A percentile compares a stretch with the other conserved stretches of the same genome.
These are phyloP conservation scores for Sinosuthora webbiana DNA, from an alignment of 2,113 vertebrate genomes.

Conservation along the genomic window DNA sequence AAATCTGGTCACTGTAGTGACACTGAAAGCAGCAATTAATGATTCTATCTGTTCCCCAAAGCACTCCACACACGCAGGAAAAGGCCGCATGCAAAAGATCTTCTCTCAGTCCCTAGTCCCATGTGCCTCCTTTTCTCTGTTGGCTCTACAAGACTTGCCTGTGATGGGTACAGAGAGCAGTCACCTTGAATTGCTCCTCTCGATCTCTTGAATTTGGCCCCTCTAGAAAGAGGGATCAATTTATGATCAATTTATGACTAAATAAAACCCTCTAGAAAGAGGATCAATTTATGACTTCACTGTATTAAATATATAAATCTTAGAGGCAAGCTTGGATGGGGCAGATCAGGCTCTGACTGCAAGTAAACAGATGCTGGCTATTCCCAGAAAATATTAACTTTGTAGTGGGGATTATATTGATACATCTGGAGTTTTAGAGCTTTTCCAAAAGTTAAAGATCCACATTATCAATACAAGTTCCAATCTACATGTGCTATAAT, in stretches of 20 bases:
- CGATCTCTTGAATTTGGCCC: neutral
- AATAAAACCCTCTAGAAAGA: neutral
- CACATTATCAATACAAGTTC: neutral
- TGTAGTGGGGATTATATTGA: neutral
- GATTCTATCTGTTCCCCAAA: neutral
- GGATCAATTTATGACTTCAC: neutral
- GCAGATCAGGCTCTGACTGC: neutral
- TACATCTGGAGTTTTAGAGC: neutral
- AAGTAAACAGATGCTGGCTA: neutral
- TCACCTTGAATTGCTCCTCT: neutral
- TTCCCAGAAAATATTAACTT: neutral
- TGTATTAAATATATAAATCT: neutral
- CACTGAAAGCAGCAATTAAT: neutral
- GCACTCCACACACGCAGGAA: neutral
- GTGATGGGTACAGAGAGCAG: neutral
- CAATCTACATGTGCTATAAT: neutral
- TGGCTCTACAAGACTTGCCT: rapidly evolving
- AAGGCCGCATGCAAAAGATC: neutral
- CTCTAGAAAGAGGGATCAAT: neutral
- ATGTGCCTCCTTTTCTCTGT: neutral
- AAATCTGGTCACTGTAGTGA: neutral
- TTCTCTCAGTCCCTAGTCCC: neutral
- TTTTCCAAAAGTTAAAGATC: neutral
- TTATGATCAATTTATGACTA: neutral
- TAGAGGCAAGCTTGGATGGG: neutral